Base-by-base conservation (phyloP, 2,888 invertebrate genomes). In the Chorisops tibialis region DNA sequence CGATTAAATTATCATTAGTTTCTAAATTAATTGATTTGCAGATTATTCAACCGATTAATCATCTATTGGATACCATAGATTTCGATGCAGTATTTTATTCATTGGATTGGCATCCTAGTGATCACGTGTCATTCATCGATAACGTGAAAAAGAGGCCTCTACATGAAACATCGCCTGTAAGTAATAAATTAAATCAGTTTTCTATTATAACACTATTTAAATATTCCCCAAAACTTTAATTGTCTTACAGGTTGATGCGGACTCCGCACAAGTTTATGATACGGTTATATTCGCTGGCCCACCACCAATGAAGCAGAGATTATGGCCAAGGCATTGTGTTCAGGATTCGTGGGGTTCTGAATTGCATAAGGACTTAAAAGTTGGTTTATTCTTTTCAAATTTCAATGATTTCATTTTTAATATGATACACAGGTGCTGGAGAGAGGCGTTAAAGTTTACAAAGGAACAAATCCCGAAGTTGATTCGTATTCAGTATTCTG, bases 401-500 rank as follows among this genome's bases (percentile, higher is more conserved):
- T 14, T 39, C n/a, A 19, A 49, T 47, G 30, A 14, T 24, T 52
- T 61, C 24, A 19, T 58, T 37, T 38, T 43, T 49, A 37, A 5
- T 7, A 2, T 35, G 51, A 38, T 58, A 39, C 38, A n/a, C 56
- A 88, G 88, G 80, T 92, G 60, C 81, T 86, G 41, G 88, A 91
- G 6, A 84, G 85, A 62, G 87, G 88, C 3, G 83, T 90, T 51
- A 89, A 91, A 75, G 87, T 94, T 56, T 91, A 91, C 79, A 94
- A 94, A 76, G 97, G 97, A 41, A 93, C 91, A 1, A 91, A 95
- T 79, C 89, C 96, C 0, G 93, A 95, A 69, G 91, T 97, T 61
- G 98, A 98, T 79, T 95, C 96, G 1, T 98, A 98, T 79, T 96
- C 96, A 0, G 97, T 96, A 48, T 98, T 98, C 82, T 96, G 94